phyloP scores from a whole-genome alignment of 92 coral and sea anemone genomes.

The Virgularia gustaviana region DNA sequence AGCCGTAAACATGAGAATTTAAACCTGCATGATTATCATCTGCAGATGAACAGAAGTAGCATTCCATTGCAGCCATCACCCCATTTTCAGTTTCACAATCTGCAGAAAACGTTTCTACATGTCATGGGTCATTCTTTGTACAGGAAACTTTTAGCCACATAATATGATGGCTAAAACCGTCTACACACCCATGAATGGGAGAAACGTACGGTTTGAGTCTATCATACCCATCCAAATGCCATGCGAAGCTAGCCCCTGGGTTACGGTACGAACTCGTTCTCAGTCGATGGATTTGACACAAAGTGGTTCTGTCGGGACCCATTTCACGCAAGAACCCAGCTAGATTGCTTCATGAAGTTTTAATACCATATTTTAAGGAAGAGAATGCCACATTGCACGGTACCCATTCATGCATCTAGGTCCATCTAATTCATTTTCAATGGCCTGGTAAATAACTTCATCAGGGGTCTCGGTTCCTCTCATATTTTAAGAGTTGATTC shows the following conservation, averaged over 20 bases:
- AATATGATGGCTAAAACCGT: slow-evolving; percentile 54
- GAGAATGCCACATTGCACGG: slow-evolving; percentile 50
- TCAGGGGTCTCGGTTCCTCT: slow-evolving; percentile 21
- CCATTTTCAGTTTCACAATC: slow-evolving; percentile 10
- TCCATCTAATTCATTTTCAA: slow-evolving; percentile 35
- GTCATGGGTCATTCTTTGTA: slow-evolving; percentile 50
- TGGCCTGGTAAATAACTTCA: slow-evolving; percentile 33
- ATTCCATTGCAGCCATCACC: slow-evolving; percentile 12
- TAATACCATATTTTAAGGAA: slow-evolving; percentile 43
- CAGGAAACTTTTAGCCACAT: slow-evolving; percentile 48
- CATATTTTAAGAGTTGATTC: slow-evolving; percentile 33
- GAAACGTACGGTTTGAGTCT: slow-evolving; percentile 48
- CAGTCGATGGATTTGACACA: slow-evolving; percentile 41
- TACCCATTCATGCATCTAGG: slow-evolving; percentile 49
- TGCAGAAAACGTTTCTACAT: slow-evolving; percentile 49
- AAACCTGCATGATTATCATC: slow-evolving; percentile 12
- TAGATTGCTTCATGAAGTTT: slow-evolving; percentile 52
- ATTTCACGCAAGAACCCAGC: too few species aligned
- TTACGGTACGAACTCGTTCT: slow-evolving; percentile 49
- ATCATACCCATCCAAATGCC: slow-evolving; percentile 57
- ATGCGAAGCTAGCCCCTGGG: slow-evolving; percentile 55
- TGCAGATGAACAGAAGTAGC: slow-evolving; percentile 5
- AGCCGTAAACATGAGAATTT: slow-evolving; percentile 4
- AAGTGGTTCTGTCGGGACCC: slow-evolving; percentile 54
- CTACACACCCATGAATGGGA: slow-evolving; percentile 53